These are phyloP conservation scores for Cephalotes varians DNA, from an alignment of 2,888 invertebrate species.

Conservation along the genomic window DNA sequence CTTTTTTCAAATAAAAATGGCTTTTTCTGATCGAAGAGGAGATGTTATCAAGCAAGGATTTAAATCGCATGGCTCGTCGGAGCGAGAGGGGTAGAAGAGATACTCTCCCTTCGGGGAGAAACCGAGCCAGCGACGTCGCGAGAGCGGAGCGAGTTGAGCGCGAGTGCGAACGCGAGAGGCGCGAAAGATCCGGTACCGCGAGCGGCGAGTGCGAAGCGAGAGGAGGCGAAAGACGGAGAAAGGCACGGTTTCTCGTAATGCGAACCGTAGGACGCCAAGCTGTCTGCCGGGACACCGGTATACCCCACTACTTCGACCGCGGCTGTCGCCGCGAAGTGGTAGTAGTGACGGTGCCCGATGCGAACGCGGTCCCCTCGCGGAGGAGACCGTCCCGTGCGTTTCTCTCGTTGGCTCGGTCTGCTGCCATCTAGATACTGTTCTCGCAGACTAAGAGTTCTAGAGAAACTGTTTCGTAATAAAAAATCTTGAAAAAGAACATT, in stretches of 20 bases:
- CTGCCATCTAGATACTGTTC: slow-evolving; percentile 40
- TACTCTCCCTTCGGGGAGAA: slow-evolving; percentile 38
- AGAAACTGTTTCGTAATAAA: neutral
- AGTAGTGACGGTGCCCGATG: slow-evolving; percentile 60
- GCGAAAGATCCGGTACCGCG: slow-evolving; percentile 37
- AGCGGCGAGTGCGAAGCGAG: slow-evolving; percentile 56
- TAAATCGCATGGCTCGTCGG: slow-evolving; percentile 31
- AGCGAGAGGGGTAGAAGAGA: slow-evolving; percentile 1
- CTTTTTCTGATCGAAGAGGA: neutral
- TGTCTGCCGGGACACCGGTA: slow-evolving; percentile 83
- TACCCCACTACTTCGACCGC: slow-evolving; percentile 65
- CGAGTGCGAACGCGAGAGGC: slow-evolving; percentile 17
- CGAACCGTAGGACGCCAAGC: slow-evolving; percentile 85
- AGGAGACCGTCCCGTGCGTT: slow-evolving; percentile 21
- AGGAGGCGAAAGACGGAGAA: slow-evolving; percentile 75
- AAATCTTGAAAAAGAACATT: neutral
- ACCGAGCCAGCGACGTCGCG: slow-evolving; percentile 31
- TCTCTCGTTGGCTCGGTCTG: slow-evolving; percentile 23
- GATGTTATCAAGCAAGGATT: neutral
- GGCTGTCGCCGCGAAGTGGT: slow-evolving; percentile 44
- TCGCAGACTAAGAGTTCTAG: neutral
- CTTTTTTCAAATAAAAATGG: neutral
- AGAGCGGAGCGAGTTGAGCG: slow-evolving; percentile 15
- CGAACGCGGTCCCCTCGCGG: slow-evolving; percentile 33
- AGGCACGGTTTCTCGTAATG: slow-evolving; percentile 79